These are phyloP conservation scores for Drosophila anomalata DNA, from an alignment of 2,888 invertebrate genomes.

Conservation along the genomic window DNA sequence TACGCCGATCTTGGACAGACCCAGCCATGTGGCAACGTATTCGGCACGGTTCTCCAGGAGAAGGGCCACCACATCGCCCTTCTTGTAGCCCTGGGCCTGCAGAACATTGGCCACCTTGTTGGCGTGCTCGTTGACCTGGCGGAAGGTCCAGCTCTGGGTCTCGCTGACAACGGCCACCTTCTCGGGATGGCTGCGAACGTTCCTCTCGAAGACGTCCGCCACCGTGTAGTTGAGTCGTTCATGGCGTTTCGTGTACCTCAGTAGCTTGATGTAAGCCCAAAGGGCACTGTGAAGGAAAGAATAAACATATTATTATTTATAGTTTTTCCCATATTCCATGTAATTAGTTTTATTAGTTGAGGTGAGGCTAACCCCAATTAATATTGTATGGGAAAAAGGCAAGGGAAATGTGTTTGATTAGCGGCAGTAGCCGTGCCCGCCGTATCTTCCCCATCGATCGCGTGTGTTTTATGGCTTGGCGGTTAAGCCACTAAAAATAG, in stretches of 20 bases:
- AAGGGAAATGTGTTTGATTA: constrained; percentile 19
- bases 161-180: constrained; percentile 90
- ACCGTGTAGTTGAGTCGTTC: constrained; percentile 89
- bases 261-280: constrained; percentile 87
- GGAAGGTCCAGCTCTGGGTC: constrained; percentile 92
- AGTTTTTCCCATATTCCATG: background rate
- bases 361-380: background rate
- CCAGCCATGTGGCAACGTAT: constrained; percentile 95
- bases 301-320: background rate
- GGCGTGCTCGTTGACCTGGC: constrained; percentile 94
- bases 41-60: constrained; percentile 96
- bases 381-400: background rate
- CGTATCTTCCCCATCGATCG: constrained; percentile 38
- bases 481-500: constrained; percentile 59
- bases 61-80: constrained; percentile 94
- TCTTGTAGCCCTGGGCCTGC: constrained; percentile 90
- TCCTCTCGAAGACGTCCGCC: constrained; percentile 90
- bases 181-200: constrained; percentile 90
- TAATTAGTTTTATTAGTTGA: background rate
- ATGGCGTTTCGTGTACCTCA: constrained; percentile 87
- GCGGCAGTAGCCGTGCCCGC: constrained; percentile 1
- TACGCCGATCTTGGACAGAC: constrained; percentile 93
- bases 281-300: constrained; percentile 86
- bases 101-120: constrained; percentile 93
- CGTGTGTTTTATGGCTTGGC: constrained; percentile 52